These are phyloP conservation scores for Meliscaeva auricollis DNA, from an alignment of 2,888 invertebrate species.

Conservation along the genomic window DNA sequence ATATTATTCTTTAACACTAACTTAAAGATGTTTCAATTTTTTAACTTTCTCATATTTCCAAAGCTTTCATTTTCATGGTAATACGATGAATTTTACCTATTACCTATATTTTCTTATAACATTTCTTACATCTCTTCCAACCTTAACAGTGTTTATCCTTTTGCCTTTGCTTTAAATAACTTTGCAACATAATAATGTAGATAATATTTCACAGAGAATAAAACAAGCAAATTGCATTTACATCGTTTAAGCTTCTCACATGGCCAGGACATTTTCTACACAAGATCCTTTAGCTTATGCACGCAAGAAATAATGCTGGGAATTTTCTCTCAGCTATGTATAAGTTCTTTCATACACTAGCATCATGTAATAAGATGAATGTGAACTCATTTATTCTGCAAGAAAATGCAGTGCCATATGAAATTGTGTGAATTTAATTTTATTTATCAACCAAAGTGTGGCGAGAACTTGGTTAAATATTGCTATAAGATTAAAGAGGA, in stretches of 20 bases:
- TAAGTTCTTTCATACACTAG: neutral
- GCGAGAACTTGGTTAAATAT: neutral
- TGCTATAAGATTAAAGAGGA: neutral
- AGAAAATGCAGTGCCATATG: conserved; percentile 38
- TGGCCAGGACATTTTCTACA: conserved; percentile 10
- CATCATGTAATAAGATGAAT: conserved; percentile 44
- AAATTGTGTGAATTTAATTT: conserved; percentile 42
- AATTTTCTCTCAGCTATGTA: conserved; percentile 1
- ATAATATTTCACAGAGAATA: conserved; percentile 42
- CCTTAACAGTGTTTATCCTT: conserved; percentile 4
- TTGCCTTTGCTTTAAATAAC: conserved; percentile 28
- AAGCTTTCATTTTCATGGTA: neutral
- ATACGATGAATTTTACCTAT: neutral
- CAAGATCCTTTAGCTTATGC: conserved; percentile 7
- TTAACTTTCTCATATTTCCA: neutral
- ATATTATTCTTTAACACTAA: too few species aligned
- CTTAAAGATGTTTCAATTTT: too few species aligned
- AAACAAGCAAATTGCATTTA: conserved; percentile 46
- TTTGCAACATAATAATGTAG: conserved; percentile 41
- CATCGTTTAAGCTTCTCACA: conserved; percentile 43
- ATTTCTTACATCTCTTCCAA: neutral
- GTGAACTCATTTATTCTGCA: conserved; percentile 39
- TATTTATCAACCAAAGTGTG: conserved; percentile 34
- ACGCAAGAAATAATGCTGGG: conserved; percentile 8
- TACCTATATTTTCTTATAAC: neutral